Evolutionary conservation across 2,797 vertebrate species (phyloP), one percentile per base, ranked within the genome.

Genomic region (Lindbergichthys nudifrons): DNA sequence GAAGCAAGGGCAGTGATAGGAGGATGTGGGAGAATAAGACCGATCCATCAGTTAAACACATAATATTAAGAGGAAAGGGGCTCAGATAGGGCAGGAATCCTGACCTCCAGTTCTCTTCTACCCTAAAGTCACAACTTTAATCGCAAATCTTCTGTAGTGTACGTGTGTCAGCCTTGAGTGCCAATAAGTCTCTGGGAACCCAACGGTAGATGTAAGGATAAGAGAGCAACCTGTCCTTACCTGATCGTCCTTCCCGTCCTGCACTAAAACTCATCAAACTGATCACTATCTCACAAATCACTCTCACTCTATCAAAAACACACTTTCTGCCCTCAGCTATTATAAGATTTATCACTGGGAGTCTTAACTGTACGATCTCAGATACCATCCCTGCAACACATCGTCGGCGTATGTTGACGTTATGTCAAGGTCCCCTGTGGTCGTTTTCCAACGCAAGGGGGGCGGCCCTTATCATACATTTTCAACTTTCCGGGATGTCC

Each of bases 1-100:
- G 94, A 95, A 93, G 85, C 86, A 87, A 92, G 88, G 90, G 81
- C 89, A 89, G 76, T 68, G 83, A 93, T 89, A 89, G 80, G 80
- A 85, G 62, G 68, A 87, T 87, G 89, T 94, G 89, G 83, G 90
- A 91, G 88, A 91, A 73, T 43, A 74, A 70, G 67, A 85, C 75
- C 79, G 43, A 16, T 84, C 81, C 79, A 76, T 89, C 68, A 50
- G 71, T 87, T 69, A 82, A 83, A 89, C 77, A 74, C 77, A 86
- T 39, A 86, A 77, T 75, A 77, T 89, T 87, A 75, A 75, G 57
- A 71, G 74, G 52, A 63, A 54, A 75, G 74, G 32, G 81, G 60
- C 59, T 67, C 69, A 14, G 10, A 79, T 41, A 14, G 43, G 39
- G 62, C 65, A 59, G 6, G 8, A 42, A 63, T 66, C 56, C 30